Conservation (phyloP, 2,888 invertebrate species). For the Caenorhabditis sp. region DNA sequence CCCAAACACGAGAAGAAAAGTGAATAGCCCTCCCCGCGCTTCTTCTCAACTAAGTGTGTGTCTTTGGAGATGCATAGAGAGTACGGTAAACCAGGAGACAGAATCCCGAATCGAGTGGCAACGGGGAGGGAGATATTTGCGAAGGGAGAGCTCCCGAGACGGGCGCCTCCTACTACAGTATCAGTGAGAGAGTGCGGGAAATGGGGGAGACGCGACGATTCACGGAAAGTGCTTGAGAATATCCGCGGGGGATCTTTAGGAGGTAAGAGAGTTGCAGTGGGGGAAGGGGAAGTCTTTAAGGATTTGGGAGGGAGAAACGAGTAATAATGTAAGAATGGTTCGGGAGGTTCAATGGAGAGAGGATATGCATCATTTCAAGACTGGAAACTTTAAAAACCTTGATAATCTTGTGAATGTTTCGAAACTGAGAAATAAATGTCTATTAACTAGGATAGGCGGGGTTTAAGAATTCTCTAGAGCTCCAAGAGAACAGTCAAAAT, state of each 20-base stretch:
- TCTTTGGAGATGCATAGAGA: constrained; percentile 17
- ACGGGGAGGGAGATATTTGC: constrained; percentile 42
- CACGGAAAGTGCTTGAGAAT: constrained; percentile 45
- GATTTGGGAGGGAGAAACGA: constrained; percentile 4
- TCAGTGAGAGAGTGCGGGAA: constrained; percentile 11
- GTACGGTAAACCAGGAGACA: constrained; percentile 12
- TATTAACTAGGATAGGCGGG: too few relatives aligned
- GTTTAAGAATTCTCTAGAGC: too few relatives aligned
- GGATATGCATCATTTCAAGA: too few relatives aligned
- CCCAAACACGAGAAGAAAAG: neutral
- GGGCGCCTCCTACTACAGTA: constrained; percentile 40
- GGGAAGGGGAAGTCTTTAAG: neutral
- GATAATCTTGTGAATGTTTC: too few relatives aligned
- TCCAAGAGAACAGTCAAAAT: too few relatives aligned
- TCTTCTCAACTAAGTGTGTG: constrained; percentile 21
- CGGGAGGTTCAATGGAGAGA: too few relatives aligned
- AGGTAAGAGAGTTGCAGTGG: constrained; percentile 12
- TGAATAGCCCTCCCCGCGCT: constrained; percentile 21
- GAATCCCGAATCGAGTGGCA: too few relatives aligned
- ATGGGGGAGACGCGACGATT: constrained; percentile 10
- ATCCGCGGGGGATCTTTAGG: neutral
- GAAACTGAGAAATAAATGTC: too few relatives aligned
- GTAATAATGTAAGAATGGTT: neutral
- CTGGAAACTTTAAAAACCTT: too few relatives aligned
- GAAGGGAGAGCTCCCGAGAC: constrained; percentile 27